Base-by-base conservation (phyloP, 30 jellyfish, hydroid and myxozoan species). In the Rhopilema esculentum region DNA sequence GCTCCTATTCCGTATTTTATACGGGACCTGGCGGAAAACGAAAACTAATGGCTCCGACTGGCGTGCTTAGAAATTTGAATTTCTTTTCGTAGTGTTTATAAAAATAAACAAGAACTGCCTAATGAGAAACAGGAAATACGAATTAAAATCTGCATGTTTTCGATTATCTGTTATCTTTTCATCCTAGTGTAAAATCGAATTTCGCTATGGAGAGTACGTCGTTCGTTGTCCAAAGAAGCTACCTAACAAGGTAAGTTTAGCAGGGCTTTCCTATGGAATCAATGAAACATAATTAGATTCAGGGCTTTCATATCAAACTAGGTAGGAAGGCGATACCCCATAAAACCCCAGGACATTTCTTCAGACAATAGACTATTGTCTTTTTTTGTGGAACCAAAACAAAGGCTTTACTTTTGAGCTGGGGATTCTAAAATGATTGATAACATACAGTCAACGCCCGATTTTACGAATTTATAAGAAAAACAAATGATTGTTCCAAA, bases 141-240 rank as follows among this genome's bases (percentile, higher is more conserved):
- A 28, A 28, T 24, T 15, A 23, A 32, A 21, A 70, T 22, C n/a
- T 75, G 31, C 0, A 23, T 24, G 0, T 25, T 0, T 20, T 72
- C 16, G 26, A 19, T 8, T 65, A 27, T 8, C 24, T 0, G 49
- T 81, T 70, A 24, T 48, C 40, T 27, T 66, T 51, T 79, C 20
- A 1, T 86, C 75, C 40, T 68, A 86, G 95, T 86, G 95, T 85
- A 75, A 77, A 68, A 66, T 86, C 6, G 61, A 86, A 72, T 69
- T 75, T 19, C 80, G 85, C 8, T 28, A 40, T 24, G 95, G 95
- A 26, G 89, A 77, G 26, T 86, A 86, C 72, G 89, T 86, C 29
- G 95, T 86, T 19, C 69, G 31, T 25, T 86, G 95, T 77, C 95
- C 95, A 27, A 66, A 76, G 95, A 86, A 68, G 49, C 62, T 69